Base-by-base conservation (phyloP, 1,140 invertebrate genomes). In the Oryzaephilus surinamensis region DNA sequence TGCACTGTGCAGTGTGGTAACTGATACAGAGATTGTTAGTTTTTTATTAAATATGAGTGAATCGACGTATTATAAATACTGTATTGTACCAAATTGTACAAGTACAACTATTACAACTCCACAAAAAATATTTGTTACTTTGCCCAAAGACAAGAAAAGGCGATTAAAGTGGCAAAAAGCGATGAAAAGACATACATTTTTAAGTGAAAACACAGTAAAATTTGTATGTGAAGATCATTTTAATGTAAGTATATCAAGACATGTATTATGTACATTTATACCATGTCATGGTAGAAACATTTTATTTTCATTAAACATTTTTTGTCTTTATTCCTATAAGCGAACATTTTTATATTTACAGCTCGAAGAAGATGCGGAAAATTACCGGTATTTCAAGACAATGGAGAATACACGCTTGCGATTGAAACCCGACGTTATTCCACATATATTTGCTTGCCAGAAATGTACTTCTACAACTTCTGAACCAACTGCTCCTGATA, bases 381-480 rank as follows among this genome's bases (percentile, higher is more conserved):
- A 30, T 30, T 30, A 30, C 12, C 10, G 8, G 12, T 30, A 30
- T 13, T 30, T 30, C 10, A 30, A 30, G 16, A 30, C 12, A 13
- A 30, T 30, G 28, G 16, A 30, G 14, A 30, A 30, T 13, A 12
- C 12, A 13, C 16, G 10, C 14, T 12, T 30, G 0, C 11, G 14
- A 30, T 17, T 30, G 12, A 30, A 30, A 30, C 6, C 28, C 14
- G 3, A 13, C 7, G 12, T 12, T 3, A 17, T 3, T 30, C 3
- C 28, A 30, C 28, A 30, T 30, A 30, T 30, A n/a, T 30, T 30
- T 12, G 28, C 11, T 17, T 30, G 28, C 28, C 28, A 30, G 19
- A 21, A 8, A 21, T 21, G 19, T 6, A 21, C 10, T 21, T 21
- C 5, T 8, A 21, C 19, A 21, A n/a, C n/a, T n/a, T n/a, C n/a